These are phyloP conservation scores for Rhizoglyphus robini DNA, from an alignment of 1,140 invertebrate genomes.

Conservation along the genomic window DNA sequence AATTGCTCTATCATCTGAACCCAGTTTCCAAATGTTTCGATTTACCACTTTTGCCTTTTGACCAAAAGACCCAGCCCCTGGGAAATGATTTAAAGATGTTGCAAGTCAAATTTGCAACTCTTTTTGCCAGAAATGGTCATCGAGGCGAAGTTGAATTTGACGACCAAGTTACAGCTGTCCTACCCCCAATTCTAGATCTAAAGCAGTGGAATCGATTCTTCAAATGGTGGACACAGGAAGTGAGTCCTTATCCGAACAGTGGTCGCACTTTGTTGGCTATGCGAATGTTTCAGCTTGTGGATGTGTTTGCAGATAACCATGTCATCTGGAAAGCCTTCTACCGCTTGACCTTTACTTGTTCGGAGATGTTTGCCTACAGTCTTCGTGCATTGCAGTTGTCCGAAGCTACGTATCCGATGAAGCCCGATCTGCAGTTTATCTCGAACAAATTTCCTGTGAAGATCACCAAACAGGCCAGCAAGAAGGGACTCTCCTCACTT, in stretches of 20 bases:
- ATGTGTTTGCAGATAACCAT: constrained; percentile 9
- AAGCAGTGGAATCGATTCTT: constrained; percentile 13
- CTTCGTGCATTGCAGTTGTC: constrained; percentile 16
- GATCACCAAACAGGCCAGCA: neutral
- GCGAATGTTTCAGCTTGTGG: constrained; percentile 11
- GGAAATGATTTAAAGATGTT: neutral
- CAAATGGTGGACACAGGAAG: constrained; percentile 8
- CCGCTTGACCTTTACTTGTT: neutral
- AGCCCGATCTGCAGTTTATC: neutral
- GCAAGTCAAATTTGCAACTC: neutral
- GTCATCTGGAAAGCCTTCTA: constrained; percentile 21
- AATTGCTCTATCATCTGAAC: neutral
- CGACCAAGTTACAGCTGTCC: neutral
- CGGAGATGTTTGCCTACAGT: constrained; percentile 19
- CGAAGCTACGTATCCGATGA: constrained; percentile 16
- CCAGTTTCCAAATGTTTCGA: constrained; percentile 8
- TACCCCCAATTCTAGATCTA: constrained; percentile 13
- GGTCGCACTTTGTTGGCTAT: constrained; percentile 2
- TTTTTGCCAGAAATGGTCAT: neutral
- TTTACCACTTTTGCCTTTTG: neutral
- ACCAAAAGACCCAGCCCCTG: neutral
- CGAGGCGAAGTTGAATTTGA: constrained; percentile 2
- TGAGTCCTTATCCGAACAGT: constrained; percentile 18
- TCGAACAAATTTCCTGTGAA: neutral
- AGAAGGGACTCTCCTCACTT: constrained; percentile 8